Conservation (phyloP, 2,888 invertebrate genomes). For the Oscheius sp. region DNA sequence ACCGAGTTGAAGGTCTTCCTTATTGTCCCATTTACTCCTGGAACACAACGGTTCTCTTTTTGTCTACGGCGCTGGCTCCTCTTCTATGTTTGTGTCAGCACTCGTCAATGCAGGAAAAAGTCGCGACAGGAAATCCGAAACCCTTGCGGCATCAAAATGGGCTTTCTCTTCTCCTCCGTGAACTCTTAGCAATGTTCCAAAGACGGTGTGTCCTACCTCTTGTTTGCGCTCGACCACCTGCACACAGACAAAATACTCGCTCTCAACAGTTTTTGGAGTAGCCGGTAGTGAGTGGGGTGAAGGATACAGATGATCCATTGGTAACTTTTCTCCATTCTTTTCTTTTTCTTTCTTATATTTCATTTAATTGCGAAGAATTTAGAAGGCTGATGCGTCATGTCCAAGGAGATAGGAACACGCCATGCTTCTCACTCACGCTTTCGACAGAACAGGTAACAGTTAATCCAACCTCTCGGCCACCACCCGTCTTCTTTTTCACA, state of each 20-base stretch:
- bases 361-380: not conserved
- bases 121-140: conserved; percentile 18
- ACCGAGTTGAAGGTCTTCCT: not conserved
- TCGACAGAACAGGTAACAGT: conserved; percentile 18
- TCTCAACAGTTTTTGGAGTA: conserved; percentile 20
- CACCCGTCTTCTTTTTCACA: not conserved
- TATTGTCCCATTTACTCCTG: not conserved
- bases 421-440: conserved; percentile 14
- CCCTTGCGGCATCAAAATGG: conserved; percentile 9
- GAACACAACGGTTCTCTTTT: not conserved
- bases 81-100: conserved; percentile 16
- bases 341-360: not conserved
- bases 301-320: not conserved
- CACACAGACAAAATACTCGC: conserved; percentile 25
- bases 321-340: not conserved
- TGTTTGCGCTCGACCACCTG: conserved; percentile 25
- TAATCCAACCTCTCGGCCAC: not conserved
- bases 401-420: conserved; percentile 22
- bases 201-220: conserved; percentile 14
- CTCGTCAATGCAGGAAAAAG: conserved; percentile 6
- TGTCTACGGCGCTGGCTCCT: not conserved
- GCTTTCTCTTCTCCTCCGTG: not conserved
- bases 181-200: conserved; percentile 25
- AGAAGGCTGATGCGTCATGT: conserved; percentile 16
- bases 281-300: not conserved